Conservation (phyloP, 2,797 vertebrate species). For the Anisognathus igniventris region DNA sequence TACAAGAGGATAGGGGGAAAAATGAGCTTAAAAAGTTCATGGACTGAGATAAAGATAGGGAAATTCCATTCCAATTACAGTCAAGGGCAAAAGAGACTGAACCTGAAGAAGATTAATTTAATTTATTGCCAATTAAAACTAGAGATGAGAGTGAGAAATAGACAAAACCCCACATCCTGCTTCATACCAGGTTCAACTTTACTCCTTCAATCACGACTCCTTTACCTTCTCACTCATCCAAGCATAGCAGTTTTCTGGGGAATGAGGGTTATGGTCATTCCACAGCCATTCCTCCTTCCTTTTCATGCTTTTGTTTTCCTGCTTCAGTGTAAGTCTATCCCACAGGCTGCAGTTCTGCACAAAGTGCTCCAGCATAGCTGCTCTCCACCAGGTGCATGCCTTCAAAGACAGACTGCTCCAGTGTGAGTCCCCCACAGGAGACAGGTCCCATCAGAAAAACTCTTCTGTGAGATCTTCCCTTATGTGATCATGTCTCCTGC, state of each 20-base stretch:
- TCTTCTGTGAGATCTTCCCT: background rate
- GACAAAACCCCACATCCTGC: background rate
- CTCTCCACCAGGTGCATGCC: background rate
- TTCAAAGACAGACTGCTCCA: background rate
- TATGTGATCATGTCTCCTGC: rapidly evolving
- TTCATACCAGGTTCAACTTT: background rate
- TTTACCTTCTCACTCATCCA: background rate
- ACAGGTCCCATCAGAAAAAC: background rate
- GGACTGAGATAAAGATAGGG: background rate
- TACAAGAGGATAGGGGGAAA: background rate
- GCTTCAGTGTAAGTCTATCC: rapidly evolving
- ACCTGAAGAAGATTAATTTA: background rate
- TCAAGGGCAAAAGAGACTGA: background rate
- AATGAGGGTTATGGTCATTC: background rate
- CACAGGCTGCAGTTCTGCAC: background rate
- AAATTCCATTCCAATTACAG: background rate
- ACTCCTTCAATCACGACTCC: background rate
- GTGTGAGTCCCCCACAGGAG: background rate
- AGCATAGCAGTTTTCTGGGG: rapidly evolving
- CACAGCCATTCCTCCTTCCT: background rate
- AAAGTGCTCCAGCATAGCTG: background rate
- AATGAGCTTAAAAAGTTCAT: background rate
- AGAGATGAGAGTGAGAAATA: background rate
- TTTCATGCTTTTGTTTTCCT: background rate
- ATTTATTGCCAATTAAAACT: background rate